Conservation (phyloP, 2,113 vertebrate species). For the Ramphastos sulfuratus region DNA sequence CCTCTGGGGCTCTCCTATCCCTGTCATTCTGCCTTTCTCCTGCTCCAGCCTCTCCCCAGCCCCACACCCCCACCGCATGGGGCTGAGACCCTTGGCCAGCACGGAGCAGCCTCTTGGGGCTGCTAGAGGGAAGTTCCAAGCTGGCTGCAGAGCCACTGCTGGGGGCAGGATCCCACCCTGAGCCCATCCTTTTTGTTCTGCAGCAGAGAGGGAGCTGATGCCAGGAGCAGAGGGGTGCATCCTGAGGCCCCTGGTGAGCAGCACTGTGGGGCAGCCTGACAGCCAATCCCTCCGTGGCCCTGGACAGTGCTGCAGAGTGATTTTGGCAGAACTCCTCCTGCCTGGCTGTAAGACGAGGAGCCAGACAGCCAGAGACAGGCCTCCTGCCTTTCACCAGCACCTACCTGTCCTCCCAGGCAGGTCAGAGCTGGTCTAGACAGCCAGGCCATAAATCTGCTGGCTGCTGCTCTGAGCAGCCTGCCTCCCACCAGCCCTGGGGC, state of each 20-base stretch:
- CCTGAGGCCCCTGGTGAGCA: rapidly evolving
- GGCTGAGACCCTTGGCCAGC: rapidly evolving
- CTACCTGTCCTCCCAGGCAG: slow-evolving; percentile 33
- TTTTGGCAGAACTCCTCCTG: background rate
- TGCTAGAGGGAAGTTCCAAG: background rate
- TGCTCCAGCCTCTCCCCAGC: background rate
- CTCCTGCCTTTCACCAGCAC: background rate
- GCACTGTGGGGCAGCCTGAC: rapidly evolving
- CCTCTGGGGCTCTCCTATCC: rapidly evolving
- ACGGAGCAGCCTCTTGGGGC: background rate
- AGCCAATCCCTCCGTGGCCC: rapidly evolving
- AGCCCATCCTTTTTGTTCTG: background rate
- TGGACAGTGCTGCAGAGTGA: rapidly evolving
- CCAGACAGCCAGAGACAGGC: background rate
- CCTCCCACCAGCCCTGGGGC: background rate
- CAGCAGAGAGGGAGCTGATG: background rate
- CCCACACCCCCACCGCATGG: rapidly evolving
- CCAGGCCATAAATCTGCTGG: background rate
- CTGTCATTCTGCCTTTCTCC: rapidly evolving
- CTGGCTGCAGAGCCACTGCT: background rate
- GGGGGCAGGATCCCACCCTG: background rate
- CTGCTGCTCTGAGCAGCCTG: background rate
- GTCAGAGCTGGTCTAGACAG: background rate
- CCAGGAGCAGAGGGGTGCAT: rapidly evolving
- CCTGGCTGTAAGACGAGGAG: background rate